Conservation (phyloP, 2,113 vertebrate genomes). For the Sakesphorus luctuosus region DNA sequence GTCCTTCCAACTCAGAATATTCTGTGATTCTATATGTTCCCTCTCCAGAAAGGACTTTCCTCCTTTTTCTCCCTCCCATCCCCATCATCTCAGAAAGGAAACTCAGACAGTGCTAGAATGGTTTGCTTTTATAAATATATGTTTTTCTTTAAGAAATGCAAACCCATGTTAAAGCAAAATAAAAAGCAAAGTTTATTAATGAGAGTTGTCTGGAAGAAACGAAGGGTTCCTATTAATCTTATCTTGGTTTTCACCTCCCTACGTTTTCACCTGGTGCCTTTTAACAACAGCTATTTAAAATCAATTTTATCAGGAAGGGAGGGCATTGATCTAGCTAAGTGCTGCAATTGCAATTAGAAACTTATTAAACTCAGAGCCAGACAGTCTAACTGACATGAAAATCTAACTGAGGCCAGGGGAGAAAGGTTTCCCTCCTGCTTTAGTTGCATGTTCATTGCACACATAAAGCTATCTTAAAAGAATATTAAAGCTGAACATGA, state of each 20-base stretch:
- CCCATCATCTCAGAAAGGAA: not conserved
- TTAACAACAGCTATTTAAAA: constrained; percentile 21
- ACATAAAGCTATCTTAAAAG: not conserved
- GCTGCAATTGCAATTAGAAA: constrained; percentile 5
- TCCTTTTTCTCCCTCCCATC: not conserved
- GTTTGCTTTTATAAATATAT: not conserved
- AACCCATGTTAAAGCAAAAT: not conserved
- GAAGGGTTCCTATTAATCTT: not conserved
- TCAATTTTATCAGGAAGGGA: constrained; percentile 7
- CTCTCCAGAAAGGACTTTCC: not conserved
- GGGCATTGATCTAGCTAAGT: constrained; percentile 17
- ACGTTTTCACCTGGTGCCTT: not conserved
- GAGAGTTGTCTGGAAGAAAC: not conserved
- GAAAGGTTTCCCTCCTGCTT: not conserved
- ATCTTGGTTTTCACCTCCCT: not conserved
- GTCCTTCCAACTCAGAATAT: no score
- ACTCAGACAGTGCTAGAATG: not conserved
- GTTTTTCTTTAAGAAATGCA: not conserved
- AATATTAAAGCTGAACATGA: not conserved
- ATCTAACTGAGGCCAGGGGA: not conserved
- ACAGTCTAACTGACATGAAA: not conserved
- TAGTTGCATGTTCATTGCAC: not conserved
- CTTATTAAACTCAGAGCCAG: not conserved
- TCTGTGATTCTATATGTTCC: not conserved
- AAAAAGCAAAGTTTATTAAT: not conserved